Evolutionary conservation across 2,113 vertebrate genomes (phyloP).

Genomic region (Dicaeum eximium): DNA sequence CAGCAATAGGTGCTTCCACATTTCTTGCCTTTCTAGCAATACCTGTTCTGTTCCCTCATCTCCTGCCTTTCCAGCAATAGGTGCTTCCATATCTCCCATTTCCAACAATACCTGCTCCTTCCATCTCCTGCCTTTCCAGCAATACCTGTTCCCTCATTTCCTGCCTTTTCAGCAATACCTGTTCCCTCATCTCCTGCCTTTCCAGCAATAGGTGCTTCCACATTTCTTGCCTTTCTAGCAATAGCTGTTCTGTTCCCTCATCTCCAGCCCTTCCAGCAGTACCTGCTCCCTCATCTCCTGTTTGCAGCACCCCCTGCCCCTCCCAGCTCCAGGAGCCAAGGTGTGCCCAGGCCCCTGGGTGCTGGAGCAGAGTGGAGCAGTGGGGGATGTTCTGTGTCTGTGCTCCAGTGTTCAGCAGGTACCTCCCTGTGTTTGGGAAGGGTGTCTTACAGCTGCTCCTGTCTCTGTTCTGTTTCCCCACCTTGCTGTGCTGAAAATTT

Average conservation of each 20-base stretch:
- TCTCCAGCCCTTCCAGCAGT: background rate
- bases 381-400: rapidly evolving
- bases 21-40: background rate
- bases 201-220: background rate
- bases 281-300: background rate
- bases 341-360: rapidly evolving
- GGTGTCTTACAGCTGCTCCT: background rate
- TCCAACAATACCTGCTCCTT: too few relatives aligned
- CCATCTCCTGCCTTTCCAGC: background rate
- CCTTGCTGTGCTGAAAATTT: background rate
- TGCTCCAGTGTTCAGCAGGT: rapidly evolving
- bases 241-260: background rate
- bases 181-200: background rate
- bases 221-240: background rate
- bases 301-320: background rate
- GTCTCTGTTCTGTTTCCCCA: background rate
- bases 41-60: background rate
- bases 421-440: background rate
- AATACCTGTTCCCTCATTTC: too few relatives aligned
- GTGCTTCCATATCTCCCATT: background rate
- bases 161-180: background rate
- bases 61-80: background rate
- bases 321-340: rapidly evolving
- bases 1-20: too few relatives aligned
- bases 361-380: rapidly evolving